Evolutionary conservation across 2,797 vertebrate genomes (phyloP).

Genomic region (Argya squamiceps): DNA sequence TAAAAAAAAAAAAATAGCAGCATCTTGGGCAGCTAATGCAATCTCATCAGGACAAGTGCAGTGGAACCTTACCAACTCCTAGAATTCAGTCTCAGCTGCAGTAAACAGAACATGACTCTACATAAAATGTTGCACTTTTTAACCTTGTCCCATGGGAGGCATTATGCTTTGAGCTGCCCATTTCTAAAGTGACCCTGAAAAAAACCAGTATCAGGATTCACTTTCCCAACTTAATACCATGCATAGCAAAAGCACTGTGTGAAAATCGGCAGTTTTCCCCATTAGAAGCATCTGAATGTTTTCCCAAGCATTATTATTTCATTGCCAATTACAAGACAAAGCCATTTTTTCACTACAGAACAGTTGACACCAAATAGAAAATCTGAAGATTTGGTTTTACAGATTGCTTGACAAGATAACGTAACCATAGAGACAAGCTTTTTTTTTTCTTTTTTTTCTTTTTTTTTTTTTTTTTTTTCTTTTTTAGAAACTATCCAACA

Average conservation of each 20-base stretch:
- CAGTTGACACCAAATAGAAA: slow-evolving; percentile 74
- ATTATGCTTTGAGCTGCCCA: slow-evolving; percentile 75
- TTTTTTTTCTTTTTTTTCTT: not conserved
- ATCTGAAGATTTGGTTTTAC: slow-evolving; percentile 71
- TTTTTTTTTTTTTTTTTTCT: not conserved
- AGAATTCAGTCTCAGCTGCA: slow-evolving; percentile 14
- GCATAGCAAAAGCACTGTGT: slow-evolving; percentile 79
- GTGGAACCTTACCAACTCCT: slow-evolving; percentile 35
- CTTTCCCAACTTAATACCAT: slow-evolving; percentile 75
- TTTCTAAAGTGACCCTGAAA: slow-evolving; percentile 73
- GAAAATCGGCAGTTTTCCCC: slow-evolving; percentile 73
- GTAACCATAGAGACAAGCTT: slow-evolving; percentile 42
- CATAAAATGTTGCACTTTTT: slow-evolving; percentile 67
- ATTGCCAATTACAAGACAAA: slow-evolving; percentile 76
- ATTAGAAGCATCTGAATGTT: slow-evolving; percentile 76
- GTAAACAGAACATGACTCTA: not conserved
- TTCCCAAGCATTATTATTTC: slow-evolving; percentile 73
- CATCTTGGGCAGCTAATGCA: slow-evolving; percentile 83
- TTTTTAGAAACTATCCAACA: slow-evolving; percentile 16
- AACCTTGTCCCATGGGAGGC: slow-evolving; percentile 77
- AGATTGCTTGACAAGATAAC: slow-evolving; percentile 63
- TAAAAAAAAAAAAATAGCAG: slow-evolving; percentile 78
- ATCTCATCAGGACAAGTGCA: slow-evolving; percentile 77
- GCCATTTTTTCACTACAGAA: slow-evolving; percentile 75
- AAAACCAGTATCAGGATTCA: slow-evolving; percentile 61